Base-by-base conservation (phyloP, 2,888 invertebrate species). In the Tromatobia lineatoria region DNA sequence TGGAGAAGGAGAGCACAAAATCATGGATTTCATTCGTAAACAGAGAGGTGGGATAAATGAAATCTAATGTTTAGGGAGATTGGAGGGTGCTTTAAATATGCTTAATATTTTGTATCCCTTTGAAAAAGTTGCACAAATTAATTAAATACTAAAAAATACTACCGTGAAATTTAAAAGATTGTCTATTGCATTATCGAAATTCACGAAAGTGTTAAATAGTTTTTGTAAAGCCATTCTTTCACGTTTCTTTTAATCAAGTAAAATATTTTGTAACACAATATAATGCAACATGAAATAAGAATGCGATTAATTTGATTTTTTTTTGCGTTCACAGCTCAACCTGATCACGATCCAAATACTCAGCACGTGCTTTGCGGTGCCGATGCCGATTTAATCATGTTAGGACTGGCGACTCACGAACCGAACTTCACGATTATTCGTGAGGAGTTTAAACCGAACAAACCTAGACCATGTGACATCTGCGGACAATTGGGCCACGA, bases 1-100 rank as follows among this genome's bases (percentile, higher is more conserved):
- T 0, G 99, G 99, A 7, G 99, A 99, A 94, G 99, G 99, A 0
- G 99, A 99, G 94, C 99, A 99, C 94, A 99, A 99, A 95, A 99
- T 99, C 89, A 99, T 99, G 99, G 99, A 99, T 94, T 99, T 96
- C 93, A 99, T 99, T 89, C 95, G 99, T n/a, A 96, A 96, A 90
- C 99, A 99, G 94, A 96, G 99, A 94, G 97, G 97, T 96, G 93
- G 90, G 80, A n/a, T 61, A 23, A 23, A 23, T n/a, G 23, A 11
- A 15, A 57, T 47, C 13, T 86, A 57, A 11, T 0, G 88, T 69
- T 54, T 23, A 20, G 8, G 3, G 18, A 11, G 23, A 3, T 20
- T 54, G 13, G 38, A 38, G 10, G 10, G n/a, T n/a, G 38, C 38
- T 38, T 10, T 10, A 38, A 38, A 1, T 8, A 38, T 38, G 34